Evolutionary conservation across 2,888 invertebrate species (phyloP), one percentile per base, ranked within the genome.

Genomic region (Cataglyphis livida): DNA sequence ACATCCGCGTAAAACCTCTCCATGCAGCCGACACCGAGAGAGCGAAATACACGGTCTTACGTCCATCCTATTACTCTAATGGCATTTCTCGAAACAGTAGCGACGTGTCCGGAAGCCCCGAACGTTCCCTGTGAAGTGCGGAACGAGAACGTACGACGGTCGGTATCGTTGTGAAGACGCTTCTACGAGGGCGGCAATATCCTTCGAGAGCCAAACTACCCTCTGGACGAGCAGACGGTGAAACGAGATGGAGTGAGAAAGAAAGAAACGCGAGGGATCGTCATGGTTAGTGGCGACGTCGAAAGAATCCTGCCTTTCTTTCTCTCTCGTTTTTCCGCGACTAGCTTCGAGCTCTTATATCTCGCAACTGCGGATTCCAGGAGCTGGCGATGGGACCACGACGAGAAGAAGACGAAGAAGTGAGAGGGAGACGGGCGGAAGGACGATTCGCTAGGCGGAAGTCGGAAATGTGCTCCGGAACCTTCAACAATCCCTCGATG

Each of bases 391-490:
- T 83, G 88, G 84, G 76, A 84, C 86, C 83, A 84, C 68, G 41
- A 44, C 44, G 70, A 62, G 84, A 86, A 84, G 87, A 85, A 79
- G 85, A 85, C 82, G 87, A 89, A 87, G 89, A 90, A 87, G 90
- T 87, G 86, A 83, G 71, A 62, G 57, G 74, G 68, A 35, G 68
- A 35, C 18, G n/a, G 82, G 83, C 88, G 89, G 88, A 89, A 88
- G 90, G 90, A 91, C 91, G 91, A 91, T 91, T 90, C 93, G 91
- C 85, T 88, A 88, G 91, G 91, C 95, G 95, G 95, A 95, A 95
- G 93, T 93, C 93, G 95, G 95, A 95, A 95, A 95, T 95, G 95
- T 95, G 95, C 92, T 93, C 93, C 95, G 95, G 95, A 95, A 94
- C 92, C 94, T 94, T 94, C 94, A 94, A 94, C 94, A 94, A 94